These are phyloP conservation scores for Petrolisthes manimaculis DNA, from an alignment of 2,888 invertebrate genomes.

Conservation along the genomic window DNA sequence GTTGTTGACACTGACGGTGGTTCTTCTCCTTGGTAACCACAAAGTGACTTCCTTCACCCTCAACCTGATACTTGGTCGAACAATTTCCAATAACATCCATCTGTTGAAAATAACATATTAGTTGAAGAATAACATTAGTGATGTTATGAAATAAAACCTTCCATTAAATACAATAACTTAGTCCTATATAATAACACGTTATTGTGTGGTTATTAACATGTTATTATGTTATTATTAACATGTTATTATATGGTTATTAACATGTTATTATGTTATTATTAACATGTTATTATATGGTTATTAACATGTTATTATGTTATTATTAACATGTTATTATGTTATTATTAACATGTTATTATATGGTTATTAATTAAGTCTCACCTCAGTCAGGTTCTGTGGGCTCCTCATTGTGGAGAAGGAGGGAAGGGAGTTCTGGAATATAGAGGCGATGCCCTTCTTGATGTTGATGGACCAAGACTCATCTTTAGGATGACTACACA, in stretches of 20 bases:
- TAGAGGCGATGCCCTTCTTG: constrained; percentile 73
- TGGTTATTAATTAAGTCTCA: not conserved
- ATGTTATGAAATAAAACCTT: not conserved
- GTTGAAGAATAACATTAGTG: not conserved
- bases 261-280: not conserved
- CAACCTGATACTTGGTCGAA: constrained; percentile 38
- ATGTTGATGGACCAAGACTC: constrained; percentile 72
- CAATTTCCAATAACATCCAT: constrained; percentile 51
- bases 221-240: not conserved
- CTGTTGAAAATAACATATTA: constrained; percentile 24
- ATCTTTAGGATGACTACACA: constrained; percentile 68
- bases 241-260: not conserved
- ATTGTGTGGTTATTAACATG: not conserved
- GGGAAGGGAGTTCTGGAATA: constrained; percentile 71
- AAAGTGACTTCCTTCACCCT: constrained; percentile 25
- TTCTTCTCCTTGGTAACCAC: constrained; percentile 48
- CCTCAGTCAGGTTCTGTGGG: constrained; percentile 47
- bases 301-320: too few relatives aligned
- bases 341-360: not conserved
- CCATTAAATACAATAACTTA: not conserved
- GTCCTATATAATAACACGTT: not conserved
- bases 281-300: not conserved
- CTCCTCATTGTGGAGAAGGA: constrained; percentile 41
- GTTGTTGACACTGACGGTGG: constrained; percentile 39
- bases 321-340: not conserved